Evolutionary conservation across 2,113 vertebrate genomes (phyloP).

Genomic region (Oceanites oceanicus): DNA sequence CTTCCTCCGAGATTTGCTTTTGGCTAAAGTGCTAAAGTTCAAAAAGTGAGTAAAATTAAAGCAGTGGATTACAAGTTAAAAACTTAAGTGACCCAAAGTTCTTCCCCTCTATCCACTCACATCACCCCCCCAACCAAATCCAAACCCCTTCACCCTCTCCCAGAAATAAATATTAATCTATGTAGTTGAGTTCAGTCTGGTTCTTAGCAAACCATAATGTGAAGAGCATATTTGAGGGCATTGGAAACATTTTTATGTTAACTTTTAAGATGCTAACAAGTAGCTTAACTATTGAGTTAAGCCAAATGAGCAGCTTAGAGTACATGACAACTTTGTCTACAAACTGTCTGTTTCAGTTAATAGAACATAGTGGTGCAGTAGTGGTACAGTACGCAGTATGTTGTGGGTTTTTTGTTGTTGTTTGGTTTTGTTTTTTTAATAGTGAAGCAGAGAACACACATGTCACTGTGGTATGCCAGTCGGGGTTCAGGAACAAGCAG

Average conservation of each 20-base stretch:
- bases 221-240: not conserved
- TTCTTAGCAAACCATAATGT: not conserved
- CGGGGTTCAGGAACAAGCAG: not conserved
- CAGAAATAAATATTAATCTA: not conserved
- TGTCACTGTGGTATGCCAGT: not conserved
- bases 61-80: not conserved
- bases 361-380: not conserved
- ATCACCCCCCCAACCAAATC: fast-evolving
- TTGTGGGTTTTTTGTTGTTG: not conserved
- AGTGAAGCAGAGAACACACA: fast-evolving
- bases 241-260: not conserved
- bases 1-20: not conserved
- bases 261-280: not conserved
- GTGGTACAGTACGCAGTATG: not conserved
- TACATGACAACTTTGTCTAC: not conserved
- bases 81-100: not conserved
- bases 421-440: not conserved
- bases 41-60: not conserved
- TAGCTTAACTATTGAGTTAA: not conserved
- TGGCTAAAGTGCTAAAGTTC: not conserved
- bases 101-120: not conserved
- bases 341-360: not conserved
- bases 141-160: not conserved
- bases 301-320: not conserved
- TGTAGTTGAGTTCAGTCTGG: not conserved